Base-by-base conservation (phyloP, 1,140 invertebrate genomes). In the Muscidifurax raptorellus region DNA sequence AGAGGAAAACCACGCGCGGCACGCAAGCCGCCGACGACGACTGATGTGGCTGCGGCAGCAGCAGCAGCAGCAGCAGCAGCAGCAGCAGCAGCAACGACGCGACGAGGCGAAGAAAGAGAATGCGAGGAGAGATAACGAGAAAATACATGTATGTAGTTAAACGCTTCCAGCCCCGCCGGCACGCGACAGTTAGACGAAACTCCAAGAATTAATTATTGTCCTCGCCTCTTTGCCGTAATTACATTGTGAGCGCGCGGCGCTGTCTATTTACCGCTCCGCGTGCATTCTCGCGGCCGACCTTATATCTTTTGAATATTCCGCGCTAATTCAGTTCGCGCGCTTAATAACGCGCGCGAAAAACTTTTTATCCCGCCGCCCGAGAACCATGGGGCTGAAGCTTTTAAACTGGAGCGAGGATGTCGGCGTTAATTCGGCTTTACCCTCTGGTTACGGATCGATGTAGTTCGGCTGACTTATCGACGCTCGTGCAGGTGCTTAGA, bases 171-270 rank as follows among this genome's bases (percentile, higher is more conserved):
- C 83, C 40, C 74, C 84, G 85, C 74, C 84, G 85, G 82, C 86
- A 87, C 81, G 85, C 86, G 87, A 87, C 86, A 86, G 87, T 87
- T 87, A 87, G 83, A 86, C 71, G 85, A 86, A 90, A 90, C 87
- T 89, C 85, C 77, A 86, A 79, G 86, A 90, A 89, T 90, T 90
- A 90, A 90, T 91, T 90, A 89, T 87, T 47, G 75, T 30, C 28
- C 59, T 81, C 64, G 18, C 79, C 72, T 81, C 84, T 85, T 71
- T 75, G 66, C 81, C 79, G 86, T 89, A 90, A 89, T 90, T 89
- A 85, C 85, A 80, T 84, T 44, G 59, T 25, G 47, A 40, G 9
- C 7, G 52, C 52, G 52, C 13, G 36, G 22, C 52, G 25, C 32
- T 67, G 80, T 25, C 69, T 81, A 81, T 81, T 81, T 81, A 81